Base-by-base conservation (phyloP, 1,140 invertebrate species). In the Liolophura sinensis region DNA sequence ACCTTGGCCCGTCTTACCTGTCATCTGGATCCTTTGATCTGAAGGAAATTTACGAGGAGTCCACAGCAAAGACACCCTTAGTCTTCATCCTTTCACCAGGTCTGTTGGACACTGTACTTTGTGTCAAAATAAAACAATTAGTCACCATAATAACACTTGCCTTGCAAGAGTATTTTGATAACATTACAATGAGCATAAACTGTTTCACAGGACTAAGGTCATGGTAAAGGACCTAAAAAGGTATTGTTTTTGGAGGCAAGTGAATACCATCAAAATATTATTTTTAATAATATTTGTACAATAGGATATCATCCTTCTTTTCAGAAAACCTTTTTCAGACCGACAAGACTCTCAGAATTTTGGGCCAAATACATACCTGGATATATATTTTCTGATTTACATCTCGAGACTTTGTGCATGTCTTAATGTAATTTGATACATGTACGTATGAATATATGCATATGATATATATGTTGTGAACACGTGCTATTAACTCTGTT, bases 51-150 rank as follows among this genome's bases (percentile, higher is more conserved):
- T 83, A 77, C 64, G 68, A 77, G 47, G 82, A 82, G 48, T 81
- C 80, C 0, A 71, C 72, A 0, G 75, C 80, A 3, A 77, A 78
- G 55, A 78, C 78, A 14, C 82, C 82, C 20, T 62, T 83, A 3
- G 81, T 83, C 24, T 82, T 83, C 61, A 78, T 82, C 12, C 62
- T 83, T 20, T 80, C 80, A 31, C 76, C 82, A 71, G 80, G 82
- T 83, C 59, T 54, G n/a, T 4, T 54, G 52, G 12, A 54, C n/a
- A 54, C 3, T 54, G 24, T 12, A 3, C 7, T 24, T 24, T 20
- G 12, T 40, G 31, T 40, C 31, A 40, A 9, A 40, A 40, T 40
- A 40, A 9, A 40, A 40, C 9, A 9, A 40, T 40, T 40, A 40
- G 31, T 40, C 9, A 9, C n/a, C n/a, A n/a, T n/a, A 40, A 5